Percentiles rank a stretch among this genome's conserved stretches.
phyloP scores from a whole-genome alignment of 2,797 vertebrate species.

The Valencia hispanica region DNA sequence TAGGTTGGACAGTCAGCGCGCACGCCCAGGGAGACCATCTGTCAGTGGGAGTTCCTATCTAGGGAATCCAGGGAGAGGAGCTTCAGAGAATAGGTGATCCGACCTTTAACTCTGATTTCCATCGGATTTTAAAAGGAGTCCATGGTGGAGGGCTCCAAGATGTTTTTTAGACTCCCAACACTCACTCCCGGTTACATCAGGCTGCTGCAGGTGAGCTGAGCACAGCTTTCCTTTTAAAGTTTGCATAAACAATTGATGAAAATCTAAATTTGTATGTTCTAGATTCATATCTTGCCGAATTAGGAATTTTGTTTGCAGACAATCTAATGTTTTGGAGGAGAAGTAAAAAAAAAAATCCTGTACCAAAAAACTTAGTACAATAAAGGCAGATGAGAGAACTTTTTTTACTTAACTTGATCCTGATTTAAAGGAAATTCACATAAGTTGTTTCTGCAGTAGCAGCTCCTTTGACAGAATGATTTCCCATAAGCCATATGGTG shows the following conservation, averaged over 20 bases:
- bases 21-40: slow-evolving; percentile 21
- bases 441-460: slow-evolving; percentile 30
- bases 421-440: slow-evolving; percentile 23
- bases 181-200: slow-evolving; percentile 76
- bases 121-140: slow-evolving; percentile 24
- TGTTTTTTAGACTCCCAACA: slow-evolving; percentile 74
- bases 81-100: slow-evolving; percentile 2
- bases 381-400: neutral
- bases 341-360: no score
- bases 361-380: no score
- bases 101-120: neutral
- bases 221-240: neutral
- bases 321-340: neutral
- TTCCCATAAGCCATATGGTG: slow-evolving; percentile 20
- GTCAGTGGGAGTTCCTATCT: slow-evolving; percentile 41
- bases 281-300: neutral
- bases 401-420: neutral
- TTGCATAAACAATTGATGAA: neutral
- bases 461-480: slow-evolving; percentile 11
- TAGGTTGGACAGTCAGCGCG: slow-evolving; percentile 28
- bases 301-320: neutral
- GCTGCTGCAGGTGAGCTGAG: slow-evolving; percentile 75
- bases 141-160: slow-evolving; percentile 35
- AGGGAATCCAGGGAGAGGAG: slow-evolving; percentile 57
- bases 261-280: neutral